Conservation (phyloP, 2,797 vertebrate genomes). For the Dendrocincla fuliginosa region DNA sequence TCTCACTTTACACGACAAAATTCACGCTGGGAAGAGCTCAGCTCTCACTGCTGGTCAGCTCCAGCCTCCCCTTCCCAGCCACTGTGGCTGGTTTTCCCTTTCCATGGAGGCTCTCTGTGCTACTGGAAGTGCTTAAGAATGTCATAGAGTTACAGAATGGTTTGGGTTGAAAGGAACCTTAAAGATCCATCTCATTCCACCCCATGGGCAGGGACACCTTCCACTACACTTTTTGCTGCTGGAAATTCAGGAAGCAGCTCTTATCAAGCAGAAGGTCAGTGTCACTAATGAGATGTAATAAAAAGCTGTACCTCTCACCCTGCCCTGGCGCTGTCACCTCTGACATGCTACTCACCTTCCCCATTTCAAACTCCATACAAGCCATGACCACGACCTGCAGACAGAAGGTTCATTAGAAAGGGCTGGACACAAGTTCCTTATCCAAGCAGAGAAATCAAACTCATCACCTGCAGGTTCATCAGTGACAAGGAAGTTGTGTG, state of each 20-base stretch:
- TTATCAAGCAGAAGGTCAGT: rapidly evolving
- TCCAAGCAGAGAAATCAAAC: neutral
- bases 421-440: neutral
- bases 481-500: neutral
- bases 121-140: neutral
- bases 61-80: neutral
- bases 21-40: neutral
- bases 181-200: neutral
- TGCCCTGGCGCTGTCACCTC: neutral
- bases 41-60: neutral
- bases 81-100: neutral
- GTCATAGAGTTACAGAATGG: neutral
- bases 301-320: neutral
- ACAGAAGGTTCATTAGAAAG: neutral
- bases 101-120: neutral
- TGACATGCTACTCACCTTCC: conserved; percentile 82
- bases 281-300: neutral
- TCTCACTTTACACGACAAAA: neutral
- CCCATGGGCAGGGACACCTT: neutral
- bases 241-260: neutral
- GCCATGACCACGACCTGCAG: conserved; percentile 92
- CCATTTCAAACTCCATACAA: conserved; percentile 97
- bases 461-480: neutral
- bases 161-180: neutral
- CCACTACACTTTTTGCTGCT: neutral